Conservation (phyloP, 1,140 invertebrate genomes). For the Eurosta solidaginis region DNA sequence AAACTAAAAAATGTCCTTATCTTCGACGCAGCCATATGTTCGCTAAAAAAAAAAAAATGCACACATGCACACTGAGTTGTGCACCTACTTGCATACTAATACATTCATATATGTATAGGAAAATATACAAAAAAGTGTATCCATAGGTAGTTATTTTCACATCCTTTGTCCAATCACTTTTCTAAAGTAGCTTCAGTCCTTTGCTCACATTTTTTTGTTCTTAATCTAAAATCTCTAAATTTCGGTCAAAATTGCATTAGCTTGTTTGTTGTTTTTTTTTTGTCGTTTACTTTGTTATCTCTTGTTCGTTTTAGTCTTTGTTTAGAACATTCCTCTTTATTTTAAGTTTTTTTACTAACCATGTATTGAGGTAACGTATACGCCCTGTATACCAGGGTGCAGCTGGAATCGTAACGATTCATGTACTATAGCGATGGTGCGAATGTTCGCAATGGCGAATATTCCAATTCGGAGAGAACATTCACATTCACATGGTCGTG, state of each 20-base stretch:
- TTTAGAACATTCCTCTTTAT: background rate
- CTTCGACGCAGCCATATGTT: too few species aligned
- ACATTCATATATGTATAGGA: background rate
- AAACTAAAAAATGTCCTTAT: too few species aligned
- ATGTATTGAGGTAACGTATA: conserved; percentile 4
- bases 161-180: background rate
- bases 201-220: background rate
- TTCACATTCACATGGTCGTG: too few species aligned
- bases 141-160: background rate
- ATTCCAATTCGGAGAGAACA: too few species aligned
- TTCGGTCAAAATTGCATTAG: conserved; percentile 12
- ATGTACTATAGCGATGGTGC: too few species aligned
- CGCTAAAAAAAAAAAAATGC: too few species aligned
- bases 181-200: background rate
- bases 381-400: background rate
- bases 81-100: too few species aligned
- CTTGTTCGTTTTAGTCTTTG: background rate
- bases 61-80: too few species aligned
- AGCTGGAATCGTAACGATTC: too few species aligned
- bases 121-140: background rate
- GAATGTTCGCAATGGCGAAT: too few species aligned
- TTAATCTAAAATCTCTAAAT: background rate
- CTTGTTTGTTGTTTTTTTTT: background rate
- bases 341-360: background rate
- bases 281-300: background rate